Evolutionary conservation across 1,140 invertebrate species (phyloP).

Genomic region (Diuraphis noxia): DNA sequence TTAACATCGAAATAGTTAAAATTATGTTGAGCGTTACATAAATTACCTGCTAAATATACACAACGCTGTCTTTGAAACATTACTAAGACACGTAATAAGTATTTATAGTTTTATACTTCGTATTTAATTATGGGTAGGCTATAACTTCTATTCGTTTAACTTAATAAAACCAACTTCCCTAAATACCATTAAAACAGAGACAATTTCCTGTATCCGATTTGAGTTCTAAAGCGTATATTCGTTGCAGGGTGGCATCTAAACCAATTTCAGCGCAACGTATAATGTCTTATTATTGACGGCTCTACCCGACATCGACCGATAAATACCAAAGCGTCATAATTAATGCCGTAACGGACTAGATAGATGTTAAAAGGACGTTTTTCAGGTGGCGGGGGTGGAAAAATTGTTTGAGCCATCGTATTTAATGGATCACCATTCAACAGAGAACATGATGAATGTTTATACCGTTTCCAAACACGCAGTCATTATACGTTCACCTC

Average conservation of each 20-base stretch:
- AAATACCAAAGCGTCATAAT: constrained; percentile 19
- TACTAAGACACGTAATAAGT: background rate
- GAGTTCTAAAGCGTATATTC: background rate
- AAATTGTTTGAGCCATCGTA: background rate
- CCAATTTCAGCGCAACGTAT: background rate
- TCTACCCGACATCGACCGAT: background rate
- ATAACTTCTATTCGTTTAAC: background rate
- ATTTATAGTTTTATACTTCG: background rate
- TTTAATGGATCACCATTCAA: constrained; percentile 50
- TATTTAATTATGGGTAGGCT: background rate
- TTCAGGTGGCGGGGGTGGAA: background rate
- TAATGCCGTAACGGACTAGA: background rate
- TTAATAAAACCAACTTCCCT: background rate
- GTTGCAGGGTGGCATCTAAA: background rate
- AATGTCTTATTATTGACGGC: background rate
- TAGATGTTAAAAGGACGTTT: constrained; percentile 19
- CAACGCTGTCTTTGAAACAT: background rate
- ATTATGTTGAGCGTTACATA: background rate
- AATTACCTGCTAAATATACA: background rate
- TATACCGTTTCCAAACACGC: background rate
- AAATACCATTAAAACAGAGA: background rate
- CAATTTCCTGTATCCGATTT: background rate
- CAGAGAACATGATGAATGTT: constrained; percentile 50
- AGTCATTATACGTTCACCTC: constrained; percentile 37
- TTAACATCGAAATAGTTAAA: background rate